Evolutionary conservation across 2,888 invertebrate species (phyloP), one percentile per base, ranked within the genome.

Genomic region (Caenorhabditis parvicauda): DNA sequence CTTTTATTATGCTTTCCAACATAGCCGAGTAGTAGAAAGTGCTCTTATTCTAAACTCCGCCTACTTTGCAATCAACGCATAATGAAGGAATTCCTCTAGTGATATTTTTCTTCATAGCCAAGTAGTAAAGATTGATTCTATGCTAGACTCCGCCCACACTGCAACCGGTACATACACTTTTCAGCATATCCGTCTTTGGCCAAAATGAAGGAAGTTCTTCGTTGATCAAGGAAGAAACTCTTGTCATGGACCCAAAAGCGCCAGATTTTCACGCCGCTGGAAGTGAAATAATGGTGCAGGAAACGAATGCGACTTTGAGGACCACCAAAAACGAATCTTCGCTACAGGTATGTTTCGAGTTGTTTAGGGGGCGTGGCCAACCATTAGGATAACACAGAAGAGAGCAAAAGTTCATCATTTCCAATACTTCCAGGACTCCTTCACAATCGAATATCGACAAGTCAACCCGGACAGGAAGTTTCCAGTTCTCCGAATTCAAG

Each of bases 401-500:
- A 41, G 17, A 41, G n/a, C n/a, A n/a, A n/a, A 41, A 41, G 17
- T 41, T 29, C 58, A 32, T 32, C 14, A 12, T 9, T 14, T 19
- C 54, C 60, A 32, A 49, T 45, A 45, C 42, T 60, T 57, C 38
- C 52, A 65, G 64, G 72, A 72, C 38, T 66, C 67, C 1, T 72
- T 76, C 53, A 59, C 66, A 1, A 67, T 76, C 38, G 64, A 66
- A 56, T 78, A 77, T 54, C 64, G 73, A 12, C 76, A 79, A 55
- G 52, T 80, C n/a, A 70, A 70, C 17, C 78, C 79, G 14, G 73
- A 74, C 19, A 69, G 74, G 37, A 69, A 75, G 42, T 79, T 65
- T 52, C 75, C 79, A 3, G 67, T 72, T 14, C 70, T 79, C 27
- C 77, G 80, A 45, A 72, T 79, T 21, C 60, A 74, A 50, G 78